These are phyloP conservation scores for Muntiacus reevesi DNA, from an alignment of 2,113 vertebrate genomes.

Conservation along the genomic window DNA sequence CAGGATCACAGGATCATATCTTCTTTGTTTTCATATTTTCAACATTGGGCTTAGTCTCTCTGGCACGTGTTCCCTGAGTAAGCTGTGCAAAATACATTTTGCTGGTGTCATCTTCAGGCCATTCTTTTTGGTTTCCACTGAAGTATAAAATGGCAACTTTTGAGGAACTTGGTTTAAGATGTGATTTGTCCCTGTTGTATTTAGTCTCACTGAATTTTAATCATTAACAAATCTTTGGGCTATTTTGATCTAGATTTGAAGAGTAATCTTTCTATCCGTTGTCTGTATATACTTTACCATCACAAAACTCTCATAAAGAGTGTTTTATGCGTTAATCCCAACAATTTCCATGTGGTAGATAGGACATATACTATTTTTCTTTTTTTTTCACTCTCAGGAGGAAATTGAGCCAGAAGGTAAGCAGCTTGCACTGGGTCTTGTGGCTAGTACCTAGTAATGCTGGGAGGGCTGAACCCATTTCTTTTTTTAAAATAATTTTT, in stretches of 20 bases:
- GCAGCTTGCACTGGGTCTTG: neutral
- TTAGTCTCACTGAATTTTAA: neutral
- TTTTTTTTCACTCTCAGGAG: neutral
- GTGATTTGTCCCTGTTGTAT: neutral
- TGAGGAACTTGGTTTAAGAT: neutral
- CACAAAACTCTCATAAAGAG: neutral
- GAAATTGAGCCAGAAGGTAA: neutral
- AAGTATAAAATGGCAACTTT: neutral
- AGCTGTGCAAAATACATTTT: neutral
- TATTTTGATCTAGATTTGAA: conserved; percentile 2
- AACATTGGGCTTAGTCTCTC: neutral
- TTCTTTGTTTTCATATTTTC: neutral
- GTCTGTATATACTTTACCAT: neutral
- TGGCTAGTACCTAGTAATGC: neutral
- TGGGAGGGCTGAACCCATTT: neutral
- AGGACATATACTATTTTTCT: neutral
- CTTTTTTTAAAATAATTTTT: neutral
- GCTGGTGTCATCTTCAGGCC: neutral
- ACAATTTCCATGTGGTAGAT: neutral
- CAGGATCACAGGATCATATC: neutral
- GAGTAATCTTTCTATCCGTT: neutral
- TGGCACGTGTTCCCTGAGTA: neutral
- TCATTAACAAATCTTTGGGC: neutral
- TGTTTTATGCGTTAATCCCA: neutral
- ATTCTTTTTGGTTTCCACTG: neutral